Evolutionary conservation across 1,140 invertebrate genomes (phyloP).

Genomic region (Aradophagus sp.): DNA sequence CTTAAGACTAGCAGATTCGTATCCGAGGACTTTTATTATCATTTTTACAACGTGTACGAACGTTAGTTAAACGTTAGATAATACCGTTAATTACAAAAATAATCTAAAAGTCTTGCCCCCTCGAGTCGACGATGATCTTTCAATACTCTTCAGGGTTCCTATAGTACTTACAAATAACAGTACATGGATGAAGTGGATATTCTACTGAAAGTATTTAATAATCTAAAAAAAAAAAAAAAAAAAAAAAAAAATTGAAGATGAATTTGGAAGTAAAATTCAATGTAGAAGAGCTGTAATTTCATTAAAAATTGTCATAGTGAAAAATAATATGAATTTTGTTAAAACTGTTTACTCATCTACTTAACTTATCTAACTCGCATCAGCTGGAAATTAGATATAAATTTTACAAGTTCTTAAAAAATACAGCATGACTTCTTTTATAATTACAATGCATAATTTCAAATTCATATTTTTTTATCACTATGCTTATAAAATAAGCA

Average conservation of each 20-base stretch:
- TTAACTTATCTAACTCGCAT: no score
- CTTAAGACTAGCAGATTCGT: slow-evolving; percentile 67
- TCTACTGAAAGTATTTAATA: slow-evolving; percentile 19
- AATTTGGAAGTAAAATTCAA: slow-evolving; percentile 16
- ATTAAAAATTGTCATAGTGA: no score
- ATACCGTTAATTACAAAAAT: slow-evolving; percentile 58
- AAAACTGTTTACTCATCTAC: no score
- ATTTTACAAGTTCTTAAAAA: no score
- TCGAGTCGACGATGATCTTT: slow-evolving; percentile 57
- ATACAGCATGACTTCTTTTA: no score
- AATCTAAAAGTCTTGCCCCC: slow-evolving; percentile 52
- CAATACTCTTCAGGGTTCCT: slow-evolving; percentile 48
- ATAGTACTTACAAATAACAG: slow-evolving; percentile 31
- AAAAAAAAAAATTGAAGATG: slow-evolving; percentile 2
- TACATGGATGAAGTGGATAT: slow-evolving; percentile 26
- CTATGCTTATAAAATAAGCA: no score
- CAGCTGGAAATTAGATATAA: no score
- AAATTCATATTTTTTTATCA: no score
- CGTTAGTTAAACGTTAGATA: slow-evolving; percentile 36
- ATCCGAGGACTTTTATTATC: slow-evolving; percentile 57
- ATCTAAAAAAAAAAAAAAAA: neutral
- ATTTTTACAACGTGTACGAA: slow-evolving; percentile 42
- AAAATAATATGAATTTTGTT: no score
- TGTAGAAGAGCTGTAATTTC: no score
- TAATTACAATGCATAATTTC: no score